Conservation (phyloP, 2,113 vertebrate species). For the Vombatus ursinus region DNA sequence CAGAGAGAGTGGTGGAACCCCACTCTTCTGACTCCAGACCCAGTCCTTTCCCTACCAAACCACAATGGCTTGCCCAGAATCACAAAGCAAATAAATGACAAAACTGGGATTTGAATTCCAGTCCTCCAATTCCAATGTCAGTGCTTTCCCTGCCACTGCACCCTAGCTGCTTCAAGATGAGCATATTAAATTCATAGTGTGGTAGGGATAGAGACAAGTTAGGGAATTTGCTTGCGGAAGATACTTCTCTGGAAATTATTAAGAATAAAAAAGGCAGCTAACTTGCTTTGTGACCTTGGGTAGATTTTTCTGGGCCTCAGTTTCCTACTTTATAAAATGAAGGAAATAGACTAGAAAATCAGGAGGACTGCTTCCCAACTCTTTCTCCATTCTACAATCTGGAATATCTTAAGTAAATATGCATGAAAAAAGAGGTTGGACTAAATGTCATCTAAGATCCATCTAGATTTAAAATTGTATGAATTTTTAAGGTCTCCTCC, state of each 20-base stretch:
- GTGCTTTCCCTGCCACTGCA: no score
- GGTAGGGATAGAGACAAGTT: no score
- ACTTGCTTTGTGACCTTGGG: not conserved
- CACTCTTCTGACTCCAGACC: not conserved
- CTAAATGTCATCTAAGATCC: not conserved
- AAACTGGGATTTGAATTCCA: no score
- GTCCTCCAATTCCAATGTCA: no score
- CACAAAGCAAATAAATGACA: no score
- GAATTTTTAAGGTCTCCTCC: not conserved
- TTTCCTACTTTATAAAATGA: not conserved
- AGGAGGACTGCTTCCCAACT: not conserved
- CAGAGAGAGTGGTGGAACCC: not conserved
- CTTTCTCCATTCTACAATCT: not conserved
- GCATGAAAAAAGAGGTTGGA: not conserved
- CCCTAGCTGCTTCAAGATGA: no score
- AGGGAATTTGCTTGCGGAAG: no score
- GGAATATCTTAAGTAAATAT: not conserved
- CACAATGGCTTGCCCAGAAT: no score
- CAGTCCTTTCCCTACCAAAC: not conserved
- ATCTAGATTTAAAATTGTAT: not conserved
- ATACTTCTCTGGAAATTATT: no score
- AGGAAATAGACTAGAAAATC: not conserved
- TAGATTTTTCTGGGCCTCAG: not conserved
- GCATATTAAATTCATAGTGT: no score
- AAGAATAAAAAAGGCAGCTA: not conserved